These are phyloP conservation scores for Geophilus truncorum DNA, from an alignment of 2,888 invertebrate species.

Conservation along the genomic window DNA sequence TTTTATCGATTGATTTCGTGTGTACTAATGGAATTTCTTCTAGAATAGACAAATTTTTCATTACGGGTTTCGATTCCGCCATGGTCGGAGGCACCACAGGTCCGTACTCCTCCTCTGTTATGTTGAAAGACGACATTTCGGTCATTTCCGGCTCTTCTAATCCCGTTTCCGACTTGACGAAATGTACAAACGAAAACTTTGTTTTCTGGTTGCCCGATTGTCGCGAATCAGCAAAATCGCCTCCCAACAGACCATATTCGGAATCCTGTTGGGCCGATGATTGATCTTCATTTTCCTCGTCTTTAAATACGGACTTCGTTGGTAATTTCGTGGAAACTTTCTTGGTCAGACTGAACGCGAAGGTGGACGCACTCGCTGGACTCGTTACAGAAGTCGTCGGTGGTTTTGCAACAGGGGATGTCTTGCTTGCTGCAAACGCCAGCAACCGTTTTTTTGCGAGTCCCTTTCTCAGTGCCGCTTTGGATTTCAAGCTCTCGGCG, in stretches of 20 bases:
- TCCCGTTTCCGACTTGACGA: constrained; percentile 31
- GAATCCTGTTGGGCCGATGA: not conserved
- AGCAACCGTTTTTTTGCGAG: constrained; percentile 50
- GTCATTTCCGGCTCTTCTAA: constrained; percentile 30
- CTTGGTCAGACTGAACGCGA: constrained; percentile 36
- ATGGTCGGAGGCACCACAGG: not conserved
- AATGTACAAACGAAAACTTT: constrained; percentile 33
- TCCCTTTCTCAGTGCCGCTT: constrained; percentile 44
- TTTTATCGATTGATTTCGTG: not conserved
- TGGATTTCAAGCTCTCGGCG: constrained; percentile 18
- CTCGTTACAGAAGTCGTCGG: not conserved
- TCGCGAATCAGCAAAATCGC: not conserved
- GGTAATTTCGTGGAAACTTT: constrained; percentile 31
- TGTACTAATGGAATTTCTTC: not conserved
- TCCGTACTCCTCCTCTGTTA: not conserved
- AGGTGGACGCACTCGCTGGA: not conserved
- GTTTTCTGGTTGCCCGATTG: not conserved
- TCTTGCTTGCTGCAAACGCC: constrained; percentile 45
- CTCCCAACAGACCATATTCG: not conserved
- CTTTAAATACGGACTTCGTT: constrained; percentile 31
- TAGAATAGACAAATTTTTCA: not conserved
- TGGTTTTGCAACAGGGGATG: not conserved
- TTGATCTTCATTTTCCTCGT: constrained; percentile 19
- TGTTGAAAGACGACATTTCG: not conserved
- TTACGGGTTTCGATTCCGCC: not conserved